These are phyloP conservation scores for Mastacembelus armatus DNA, from an alignment of 2,797 vertebrate species.

Conservation along the genomic window DNA sequence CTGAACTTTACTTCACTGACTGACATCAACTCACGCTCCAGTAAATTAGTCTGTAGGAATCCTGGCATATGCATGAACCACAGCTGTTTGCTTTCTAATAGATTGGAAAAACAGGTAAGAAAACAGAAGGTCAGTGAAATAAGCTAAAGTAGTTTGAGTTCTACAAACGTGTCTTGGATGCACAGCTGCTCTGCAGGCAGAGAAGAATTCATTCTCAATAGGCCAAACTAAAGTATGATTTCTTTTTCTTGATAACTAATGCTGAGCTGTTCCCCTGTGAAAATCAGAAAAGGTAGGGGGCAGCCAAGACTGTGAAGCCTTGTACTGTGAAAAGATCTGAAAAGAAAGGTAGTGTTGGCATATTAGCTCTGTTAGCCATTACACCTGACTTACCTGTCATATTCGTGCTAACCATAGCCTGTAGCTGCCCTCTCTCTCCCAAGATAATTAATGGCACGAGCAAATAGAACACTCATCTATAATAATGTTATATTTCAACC, in stretches of 20 bases:
- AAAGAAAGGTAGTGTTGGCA: too few species aligned
- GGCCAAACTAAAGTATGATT: conserved; percentile 20
- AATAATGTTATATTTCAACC: too few species aligned
- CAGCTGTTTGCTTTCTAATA: conserved; percentile 27
- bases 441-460: too few species aligned
- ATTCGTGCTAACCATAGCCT: background rate
- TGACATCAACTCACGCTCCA: conserved; percentile 43
- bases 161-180: conserved; percentile 48
- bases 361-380: conserved; percentile 6
- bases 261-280: conserved; percentile 11
- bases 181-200: conserved; percentile 35
- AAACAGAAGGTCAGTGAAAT: conserved; percentile 57
- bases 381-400: background rate
- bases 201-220: conserved; percentile 48
- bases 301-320: conserved; percentile 11
- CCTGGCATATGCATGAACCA: conserved; percentile 35
- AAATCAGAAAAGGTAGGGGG: conserved; percentile 14
- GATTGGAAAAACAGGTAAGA: conserved; percentile 8
- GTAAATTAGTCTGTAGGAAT: conserved; percentile 26
- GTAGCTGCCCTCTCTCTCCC: too few species aligned
- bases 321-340: too few species aligned
- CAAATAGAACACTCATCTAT: too few species aligned
- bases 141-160: conserved; percentile 52
- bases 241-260: conserved; percentile 19
- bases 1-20: conserved; percentile 46